Evolutionary conservation across 2,888 invertebrate genomes (phyloP).

Genomic region (Dioctria rufipes): DNA sequence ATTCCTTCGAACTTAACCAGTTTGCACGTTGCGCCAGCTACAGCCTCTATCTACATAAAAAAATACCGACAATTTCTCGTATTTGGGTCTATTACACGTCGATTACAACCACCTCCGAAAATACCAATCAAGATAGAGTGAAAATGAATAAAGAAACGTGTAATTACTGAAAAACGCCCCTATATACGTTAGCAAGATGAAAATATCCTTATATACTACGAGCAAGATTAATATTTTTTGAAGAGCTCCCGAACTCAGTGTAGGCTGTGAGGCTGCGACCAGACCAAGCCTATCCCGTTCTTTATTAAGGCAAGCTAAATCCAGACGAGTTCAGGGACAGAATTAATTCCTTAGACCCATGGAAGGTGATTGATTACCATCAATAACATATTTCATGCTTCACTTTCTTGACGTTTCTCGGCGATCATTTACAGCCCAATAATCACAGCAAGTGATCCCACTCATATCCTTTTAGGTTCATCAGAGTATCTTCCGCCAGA

Average conservation of each 20-base stretch:
- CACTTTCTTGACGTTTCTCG: conserved; percentile 39
- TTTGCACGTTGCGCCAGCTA: not conserved
- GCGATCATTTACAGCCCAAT: conserved; percentile 50
- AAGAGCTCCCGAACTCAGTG: conserved; percentile 12
- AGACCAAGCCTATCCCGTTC: conserved; percentile 3
- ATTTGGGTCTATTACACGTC: conserved; percentile 35
- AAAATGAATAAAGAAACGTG: conserved; percentile 34
- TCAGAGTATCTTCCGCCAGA: conserved; percentile 17
- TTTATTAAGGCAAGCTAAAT: conserved; percentile 28
- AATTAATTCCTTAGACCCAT: conserved; percentile 38
- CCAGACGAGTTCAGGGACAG: conserved; percentile 46
- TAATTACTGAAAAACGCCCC: conserved; percentile 15
- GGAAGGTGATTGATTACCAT: conserved; percentile 46
- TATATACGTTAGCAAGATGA: not conserved
- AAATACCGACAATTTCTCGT: conserved; percentile 24
- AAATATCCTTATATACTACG: not conserved
- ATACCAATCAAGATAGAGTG: conserved; percentile 34
- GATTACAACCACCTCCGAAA: conserved; percentile 33
- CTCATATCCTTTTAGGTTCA: conserved; percentile 33
- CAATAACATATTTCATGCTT: conserved; percentile 49
- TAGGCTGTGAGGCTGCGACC: conserved; percentile 1
- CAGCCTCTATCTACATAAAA: not conserved
- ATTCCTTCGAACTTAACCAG: conserved; percentile 24
- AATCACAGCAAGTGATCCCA: conserved; percentile 49
- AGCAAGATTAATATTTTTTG: conserved; percentile 27